Conservation (phyloP, 2,888 invertebrate genomes). For the Gibbula magus region DNA sequence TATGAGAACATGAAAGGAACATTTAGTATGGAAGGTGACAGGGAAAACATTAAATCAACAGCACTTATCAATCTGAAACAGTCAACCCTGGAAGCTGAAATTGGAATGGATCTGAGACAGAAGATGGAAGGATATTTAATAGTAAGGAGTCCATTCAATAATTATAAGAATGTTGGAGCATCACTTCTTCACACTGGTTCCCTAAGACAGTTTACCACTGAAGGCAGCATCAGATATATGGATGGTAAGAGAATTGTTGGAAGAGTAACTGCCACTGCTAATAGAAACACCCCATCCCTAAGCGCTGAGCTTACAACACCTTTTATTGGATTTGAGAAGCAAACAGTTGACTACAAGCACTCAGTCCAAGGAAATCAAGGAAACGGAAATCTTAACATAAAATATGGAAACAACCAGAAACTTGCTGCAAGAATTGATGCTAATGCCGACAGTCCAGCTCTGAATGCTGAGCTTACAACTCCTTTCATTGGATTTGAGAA, state of each 20-base stretch:
- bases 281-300: not conserved
- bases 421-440: too few relatives aligned
- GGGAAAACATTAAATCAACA: not conserved
- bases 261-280: not conserved
- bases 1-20: not conserved
- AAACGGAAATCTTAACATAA: too few relatives aligned
- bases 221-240: slow-evolving; percentile 38
- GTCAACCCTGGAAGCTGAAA: not conserved
- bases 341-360: too few relatives aligned
- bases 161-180: not conserved
- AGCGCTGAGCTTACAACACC: too few relatives aligned
- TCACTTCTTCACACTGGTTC: slow-evolving; percentile 34
- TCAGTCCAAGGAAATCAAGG: too few relatives aligned
- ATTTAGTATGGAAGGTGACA: not conserved
- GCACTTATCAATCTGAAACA: not conserved
- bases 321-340: too few relatives aligned
- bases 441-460: too few relatives aligned
- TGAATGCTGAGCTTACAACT: slow-evolving; percentile 29
- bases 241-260: slow-evolving; percentile 12
- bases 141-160: not conserved
- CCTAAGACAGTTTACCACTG: slow-evolving; percentile 35
- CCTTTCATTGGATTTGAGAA: slow-evolving; percentile 7
- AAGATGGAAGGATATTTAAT: not conserved
- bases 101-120: not conserved
- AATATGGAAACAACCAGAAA: too few relatives aligned